Evolutionary conservation across 2,888 invertebrate genomes (phyloP).

Genomic region (Xestia ashworthii): DNA sequence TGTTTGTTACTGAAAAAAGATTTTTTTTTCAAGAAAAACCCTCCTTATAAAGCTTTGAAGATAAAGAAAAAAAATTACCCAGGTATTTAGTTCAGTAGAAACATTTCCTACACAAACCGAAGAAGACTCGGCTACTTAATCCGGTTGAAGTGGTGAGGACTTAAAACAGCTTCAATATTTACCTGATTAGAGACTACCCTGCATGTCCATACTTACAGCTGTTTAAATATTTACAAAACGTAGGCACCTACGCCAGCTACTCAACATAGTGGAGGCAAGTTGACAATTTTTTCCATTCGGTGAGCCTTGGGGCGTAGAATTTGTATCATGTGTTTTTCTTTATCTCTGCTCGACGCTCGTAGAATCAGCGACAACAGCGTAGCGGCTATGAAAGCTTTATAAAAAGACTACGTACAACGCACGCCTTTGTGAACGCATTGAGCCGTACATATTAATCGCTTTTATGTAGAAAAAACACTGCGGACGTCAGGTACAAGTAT

Average conservation of each 20-base stretch:
- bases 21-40: conserved; percentile 38
- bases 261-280: conserved; percentile 31
- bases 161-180: conserved; percentile 32
- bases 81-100: conserved; percentile 23
- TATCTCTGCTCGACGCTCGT: conserved; percentile 68
- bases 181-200: conserved; percentile 21
- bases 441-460: conserved; percentile 80
- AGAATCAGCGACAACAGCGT: conserved; percentile 57
- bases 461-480: conserved; percentile 76
- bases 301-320: conserved; percentile 37
- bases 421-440: conserved; percentile 83
- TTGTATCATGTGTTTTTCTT: conserved; percentile 61
- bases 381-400: conserved; percentile 76
- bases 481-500: conserved; percentile 41
- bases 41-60: conserved; percentile 30
- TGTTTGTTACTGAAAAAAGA: conserved; percentile 59
- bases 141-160: conserved; percentile 20
- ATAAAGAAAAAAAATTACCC: conserved; percentile 29
- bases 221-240: conserved; percentile 50
- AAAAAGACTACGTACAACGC: conserved; percentile 74
- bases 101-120: conserved; percentile 23
- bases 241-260: conserved; percentile 26
- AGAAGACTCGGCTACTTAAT: conserved; percentile 8
- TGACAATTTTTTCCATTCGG: conserved; percentile 43
- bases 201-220: conserved; percentile 26